Percentiles rank a stretch among this genome's conserved stretches.
phyloP scores from a whole-genome alignment of 2,888 invertebrate species.

The Caenorhabditis sp. region DNA sequence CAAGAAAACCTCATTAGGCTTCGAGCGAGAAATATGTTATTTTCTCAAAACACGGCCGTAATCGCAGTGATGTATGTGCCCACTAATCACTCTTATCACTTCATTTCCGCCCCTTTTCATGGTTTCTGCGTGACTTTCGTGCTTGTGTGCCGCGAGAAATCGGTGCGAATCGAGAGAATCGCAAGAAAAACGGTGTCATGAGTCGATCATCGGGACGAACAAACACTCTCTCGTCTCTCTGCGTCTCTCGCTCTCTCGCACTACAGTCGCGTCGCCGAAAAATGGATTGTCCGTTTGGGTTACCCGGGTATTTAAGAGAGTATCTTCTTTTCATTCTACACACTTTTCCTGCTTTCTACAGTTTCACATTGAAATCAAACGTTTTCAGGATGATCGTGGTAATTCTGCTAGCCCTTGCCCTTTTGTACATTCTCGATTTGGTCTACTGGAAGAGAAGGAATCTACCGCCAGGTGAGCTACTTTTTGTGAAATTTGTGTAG shows the following conservation, averaged over 20 bases:
- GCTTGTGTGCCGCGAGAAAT: neutral
- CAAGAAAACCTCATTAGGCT: no score
- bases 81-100: no score
- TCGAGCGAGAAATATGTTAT: no score
- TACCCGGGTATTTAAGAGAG: no score
- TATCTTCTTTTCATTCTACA: no score
- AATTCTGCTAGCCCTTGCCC: slow-evolving; percentile 7
- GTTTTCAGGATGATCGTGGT: slow-evolving; percentile 38
- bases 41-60: no score
- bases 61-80: no score
- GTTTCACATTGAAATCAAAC: neutral
- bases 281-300: no score
- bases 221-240: neutral
- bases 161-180: neutral
- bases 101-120: slow-evolving; percentile 28
- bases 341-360: no score
- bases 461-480: slow-evolving; percentile 50
- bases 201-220: neutral
- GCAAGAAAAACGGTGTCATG: slow-evolving; percentile 7
- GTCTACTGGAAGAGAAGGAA: slow-evolving; percentile 46
- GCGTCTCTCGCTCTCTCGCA: slow-evolving; percentile 4
- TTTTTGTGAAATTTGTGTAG: slow-evolving; percentile 3
- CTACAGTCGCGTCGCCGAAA: no score
- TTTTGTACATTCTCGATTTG: no score
- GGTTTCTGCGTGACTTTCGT: slow-evolving; percentile 36